Evolutionary conservation across 2,113 vertebrate genomes (phyloP).

Genomic region (Coptodon rendalli): DNA sequence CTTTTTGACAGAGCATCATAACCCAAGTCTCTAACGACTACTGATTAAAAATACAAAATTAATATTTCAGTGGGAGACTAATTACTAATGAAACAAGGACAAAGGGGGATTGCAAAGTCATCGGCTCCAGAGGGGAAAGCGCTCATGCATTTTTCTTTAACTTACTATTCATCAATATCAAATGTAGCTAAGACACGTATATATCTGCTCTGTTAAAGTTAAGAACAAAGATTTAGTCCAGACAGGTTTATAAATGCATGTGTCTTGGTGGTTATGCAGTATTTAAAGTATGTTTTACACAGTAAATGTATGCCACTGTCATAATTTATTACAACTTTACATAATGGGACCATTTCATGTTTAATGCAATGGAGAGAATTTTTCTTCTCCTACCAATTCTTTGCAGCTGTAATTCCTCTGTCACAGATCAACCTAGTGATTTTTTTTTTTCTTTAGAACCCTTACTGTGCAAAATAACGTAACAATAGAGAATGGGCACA

Average conservation of each 20-base stretch:
- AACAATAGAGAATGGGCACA: neutral
- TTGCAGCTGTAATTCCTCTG: neutral
- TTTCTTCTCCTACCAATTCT: neutral
- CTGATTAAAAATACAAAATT: slow-evolving; percentile 56
- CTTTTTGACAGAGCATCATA: slow-evolving; percentile 28
- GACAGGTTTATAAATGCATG: neutral
- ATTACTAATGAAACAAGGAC: slow-evolving; percentile 60
- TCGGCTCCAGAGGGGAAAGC: slow-evolving; percentile 3
- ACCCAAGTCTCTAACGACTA: slow-evolving; percentile 23
- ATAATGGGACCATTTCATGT: slow-evolving; percentile 50
- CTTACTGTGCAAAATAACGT: slow-evolving; percentile 29
- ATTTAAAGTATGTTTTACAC: slow-evolving; percentile 22
- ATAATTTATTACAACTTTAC: slow-evolving; percentile 48
- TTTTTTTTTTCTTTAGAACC: neutral
- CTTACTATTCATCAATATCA: neutral
- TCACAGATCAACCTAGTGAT: slow-evolving; percentile 14
- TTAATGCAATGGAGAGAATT: slow-evolving; percentile 40
- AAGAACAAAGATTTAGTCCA: neutral
- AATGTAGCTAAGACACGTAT: neutral
- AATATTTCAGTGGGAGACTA: slow-evolving; percentile 47
- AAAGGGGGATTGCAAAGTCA: slow-evolving; percentile 47
- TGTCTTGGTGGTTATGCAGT: neutral
- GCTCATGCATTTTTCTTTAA: neutral
- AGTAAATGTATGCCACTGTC: slow-evolving; percentile 6
- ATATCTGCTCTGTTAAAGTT: neutral